These are phyloP conservation scores for Platycnemis pennipes DNA, from an alignment of 2,888 invertebrate genomes.

Conservation along the genomic window DNA sequence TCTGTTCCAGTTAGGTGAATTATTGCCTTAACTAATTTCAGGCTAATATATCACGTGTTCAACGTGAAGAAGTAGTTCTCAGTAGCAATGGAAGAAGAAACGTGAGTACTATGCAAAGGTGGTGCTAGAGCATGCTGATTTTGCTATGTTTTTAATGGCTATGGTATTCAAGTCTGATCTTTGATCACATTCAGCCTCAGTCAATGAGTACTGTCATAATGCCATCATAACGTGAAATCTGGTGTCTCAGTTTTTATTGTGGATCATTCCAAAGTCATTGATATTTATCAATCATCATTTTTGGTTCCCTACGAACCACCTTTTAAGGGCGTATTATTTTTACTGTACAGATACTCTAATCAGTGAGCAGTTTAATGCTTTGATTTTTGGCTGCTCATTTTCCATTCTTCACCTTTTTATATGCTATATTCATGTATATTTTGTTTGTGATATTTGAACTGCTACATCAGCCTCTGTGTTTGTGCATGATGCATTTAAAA, in stretches of 20 bases:
- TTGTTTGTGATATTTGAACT: not conserved
- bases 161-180: not conserved
- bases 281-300: not conserved
- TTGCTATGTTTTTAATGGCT: not conserved
- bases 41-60: not conserved
- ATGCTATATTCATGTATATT: not conserved
- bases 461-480: not conserved
- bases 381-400: slow-evolving; percentile 12
- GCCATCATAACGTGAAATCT: not conserved
- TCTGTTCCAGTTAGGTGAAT: slow-evolving; percentile 17
- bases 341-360: not conserved
- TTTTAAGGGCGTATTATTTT: not conserved
- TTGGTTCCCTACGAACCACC: not conserved
- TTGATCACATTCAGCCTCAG: not conserved
- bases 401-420: not conserved
- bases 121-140: not conserved
- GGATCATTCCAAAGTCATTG: not conserved
- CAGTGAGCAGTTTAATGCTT: not conserved
- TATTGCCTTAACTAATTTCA: slow-evolving; percentile 22
- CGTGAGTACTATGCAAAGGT: slow-evolving; percentile 16
- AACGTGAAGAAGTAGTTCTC: not conserved
- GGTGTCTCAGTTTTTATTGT: not conserved
- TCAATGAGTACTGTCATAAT: not conserved
- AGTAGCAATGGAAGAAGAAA: slow-evolving; percentile 36
- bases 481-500: not conserved